Evolutionary conservation across 2,113 vertebrate genomes (phyloP).

Genomic region (Choloepus hoffmanni): DNA sequence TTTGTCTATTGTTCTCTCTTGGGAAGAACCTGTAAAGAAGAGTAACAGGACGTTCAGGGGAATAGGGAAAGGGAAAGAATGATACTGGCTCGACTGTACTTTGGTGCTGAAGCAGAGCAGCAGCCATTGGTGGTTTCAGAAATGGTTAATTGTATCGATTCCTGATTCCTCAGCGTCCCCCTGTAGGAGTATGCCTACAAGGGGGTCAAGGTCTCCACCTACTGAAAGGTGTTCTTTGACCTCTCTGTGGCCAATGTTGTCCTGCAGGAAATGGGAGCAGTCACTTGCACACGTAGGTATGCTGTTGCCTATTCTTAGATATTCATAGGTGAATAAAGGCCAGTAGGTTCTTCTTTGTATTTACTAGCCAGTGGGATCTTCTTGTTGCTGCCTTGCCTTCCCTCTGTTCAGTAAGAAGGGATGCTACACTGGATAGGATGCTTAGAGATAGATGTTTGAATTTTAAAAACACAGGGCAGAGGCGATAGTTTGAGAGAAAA

Average conservation of each 20-base stretch:
- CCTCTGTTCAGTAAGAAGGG: neutral
- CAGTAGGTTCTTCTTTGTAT: neutral
- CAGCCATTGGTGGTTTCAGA: neutral
- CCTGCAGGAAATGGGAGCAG: neutral
- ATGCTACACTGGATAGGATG: neutral
- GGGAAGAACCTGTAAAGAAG: neutral
- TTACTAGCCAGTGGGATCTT: neutral
- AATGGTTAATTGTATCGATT: neutral
- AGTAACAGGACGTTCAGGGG: neutral
- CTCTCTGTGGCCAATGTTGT: neutral
- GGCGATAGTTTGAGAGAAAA: neutral
- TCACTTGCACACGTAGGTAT: neutral
- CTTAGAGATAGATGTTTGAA: neutral
- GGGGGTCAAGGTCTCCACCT: neutral
- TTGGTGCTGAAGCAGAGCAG: neutral
- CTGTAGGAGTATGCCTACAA: neutral
- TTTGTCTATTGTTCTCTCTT: slow-evolving; percentile 30
- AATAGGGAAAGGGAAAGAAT: neutral
- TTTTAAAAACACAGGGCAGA: neutral
- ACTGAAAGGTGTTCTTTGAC: neutral
- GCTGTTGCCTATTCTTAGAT: neutral
- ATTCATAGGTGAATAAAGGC: no score
- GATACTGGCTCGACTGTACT: neutral
- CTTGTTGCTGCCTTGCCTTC: neutral
- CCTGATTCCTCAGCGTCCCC: neutral